A percentile compares a stretch with the other conserved stretches of the same genome.
phyloP scores from a whole-genome alignment of 1,140 invertebrate genomes.

The Solenopsis invicta region DNA sequence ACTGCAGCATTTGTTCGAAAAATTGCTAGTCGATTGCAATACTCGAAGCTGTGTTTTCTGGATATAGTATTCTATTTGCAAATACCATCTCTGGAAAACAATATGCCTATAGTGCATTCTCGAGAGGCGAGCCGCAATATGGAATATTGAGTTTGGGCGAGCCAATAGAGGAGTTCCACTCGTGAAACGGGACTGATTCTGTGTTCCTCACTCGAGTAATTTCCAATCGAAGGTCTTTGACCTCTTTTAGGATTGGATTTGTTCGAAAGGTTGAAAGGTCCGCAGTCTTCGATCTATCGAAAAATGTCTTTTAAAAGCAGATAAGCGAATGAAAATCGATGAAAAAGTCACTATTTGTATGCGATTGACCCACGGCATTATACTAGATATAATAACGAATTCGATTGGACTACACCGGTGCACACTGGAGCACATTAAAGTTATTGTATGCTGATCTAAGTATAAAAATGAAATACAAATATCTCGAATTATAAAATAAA shows the following conservation, averaged over 20 bases:
- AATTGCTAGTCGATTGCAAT: slow-evolving; percentile 41
- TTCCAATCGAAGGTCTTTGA: slow-evolving; percentile 43
- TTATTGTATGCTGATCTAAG: too few relatives aligned
- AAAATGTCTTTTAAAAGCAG: slow-evolving; percentile 16
- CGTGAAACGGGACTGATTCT: slow-evolving; percentile 47
- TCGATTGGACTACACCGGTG: too few relatives aligned
- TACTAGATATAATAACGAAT: not conserved
- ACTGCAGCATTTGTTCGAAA: slow-evolving; percentile 17
- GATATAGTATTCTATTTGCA: slow-evolving; percentile 27
- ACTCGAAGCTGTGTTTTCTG: slow-evolving; percentile 22
- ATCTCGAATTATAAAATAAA: too few relatives aligned
- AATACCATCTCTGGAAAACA: slow-evolving; percentile 52
- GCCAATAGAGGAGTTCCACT: slow-evolving; percentile 58
- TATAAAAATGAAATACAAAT: too few relatives aligned
- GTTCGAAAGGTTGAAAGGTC: slow-evolving; percentile 3
- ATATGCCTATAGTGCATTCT: slow-evolving; percentile 56
- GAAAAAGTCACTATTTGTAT: not conserved
- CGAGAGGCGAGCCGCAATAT: slow-evolving; percentile 52
- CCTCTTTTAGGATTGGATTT: slow-evolving; percentile 55
- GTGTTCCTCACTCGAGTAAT: slow-evolving; percentile 46
- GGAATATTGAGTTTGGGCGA: slow-evolving; percentile 60
- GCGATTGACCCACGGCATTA: not conserved
- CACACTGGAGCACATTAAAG: too few relatives aligned
- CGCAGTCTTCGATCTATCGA: not conserved
- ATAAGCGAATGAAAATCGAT: not conserved